A percentile compares a stretch with the other conserved stretches of the same genome.
Conservation (phyloP, 2,797 vertebrate genomes). For the Tamandua tetradactyla region DNA sequence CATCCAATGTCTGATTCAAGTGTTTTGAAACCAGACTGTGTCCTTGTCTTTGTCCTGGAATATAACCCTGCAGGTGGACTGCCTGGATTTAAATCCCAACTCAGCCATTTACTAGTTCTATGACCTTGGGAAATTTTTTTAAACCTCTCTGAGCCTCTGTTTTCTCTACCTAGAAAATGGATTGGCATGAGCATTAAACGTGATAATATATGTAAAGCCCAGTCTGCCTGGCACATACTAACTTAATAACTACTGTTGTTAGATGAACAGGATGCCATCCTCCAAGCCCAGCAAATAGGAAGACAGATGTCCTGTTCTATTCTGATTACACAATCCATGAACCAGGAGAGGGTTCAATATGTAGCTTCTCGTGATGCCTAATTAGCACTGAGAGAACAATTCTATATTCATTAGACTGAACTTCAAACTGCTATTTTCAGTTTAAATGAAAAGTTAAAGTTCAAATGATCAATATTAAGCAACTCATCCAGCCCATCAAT, state of each 20-base stretch:
- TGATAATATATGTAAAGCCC: background rate
- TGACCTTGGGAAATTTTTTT: conserved; percentile 25
- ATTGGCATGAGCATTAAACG: conserved; percentile 23
- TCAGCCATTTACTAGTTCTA: background rate
- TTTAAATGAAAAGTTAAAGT: background rate
- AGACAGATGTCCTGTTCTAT: conserved; percentile 56
- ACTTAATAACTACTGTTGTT: conserved; percentile 25
- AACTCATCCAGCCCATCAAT: background rate
- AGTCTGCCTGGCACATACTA: background rate
- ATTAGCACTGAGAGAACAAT: conserved; percentile 51
- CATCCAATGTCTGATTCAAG: background rate
- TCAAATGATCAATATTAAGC: background rate
- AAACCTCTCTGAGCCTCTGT: conserved; percentile 29
- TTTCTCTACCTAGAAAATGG: conserved; percentile 53
- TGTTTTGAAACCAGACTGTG: background rate
- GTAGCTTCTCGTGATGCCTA: conserved; percentile 28
- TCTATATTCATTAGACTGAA: background rate
- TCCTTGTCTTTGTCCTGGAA: background rate
- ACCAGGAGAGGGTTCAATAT: conserved; percentile 10
- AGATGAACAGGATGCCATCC: conserved; percentile 19
- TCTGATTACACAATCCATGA: conserved; percentile 52
- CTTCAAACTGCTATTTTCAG: background rate
- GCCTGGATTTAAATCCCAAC: background rate
- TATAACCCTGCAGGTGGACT: background rate
- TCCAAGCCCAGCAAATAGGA: conserved; percentile 3